Percentiles rank a stretch among this genome's conserved stretches.
phyloP scores from a whole-genome alignment of 2,888 invertebrate genomes.

The Agrochola lychnidis region DNA sequence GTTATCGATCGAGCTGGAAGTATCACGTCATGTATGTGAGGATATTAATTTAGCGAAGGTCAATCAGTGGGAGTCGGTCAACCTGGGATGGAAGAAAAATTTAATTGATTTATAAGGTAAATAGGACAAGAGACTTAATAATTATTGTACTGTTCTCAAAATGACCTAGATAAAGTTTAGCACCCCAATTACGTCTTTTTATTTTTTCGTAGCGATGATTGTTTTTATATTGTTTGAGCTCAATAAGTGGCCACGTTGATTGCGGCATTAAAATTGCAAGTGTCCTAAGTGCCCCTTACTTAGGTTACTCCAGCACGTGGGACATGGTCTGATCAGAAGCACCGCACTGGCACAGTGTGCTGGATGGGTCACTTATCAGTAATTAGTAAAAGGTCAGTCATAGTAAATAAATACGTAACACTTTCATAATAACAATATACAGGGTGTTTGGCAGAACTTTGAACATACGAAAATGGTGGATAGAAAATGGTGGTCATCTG shows the following conservation, averaged over 20 bases:
- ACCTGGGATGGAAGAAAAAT: slow-evolving; percentile 36
- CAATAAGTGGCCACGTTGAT: not conserved
- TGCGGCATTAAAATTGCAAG: not conserved
- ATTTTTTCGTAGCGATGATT: not conserved
- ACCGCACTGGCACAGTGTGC: too few relatives aligned
- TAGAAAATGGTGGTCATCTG: too few relatives aligned
- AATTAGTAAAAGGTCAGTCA: not conserved
- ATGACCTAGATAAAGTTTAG: not conserved
- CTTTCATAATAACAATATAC: not conserved
- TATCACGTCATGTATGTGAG: slow-evolving; percentile 50
- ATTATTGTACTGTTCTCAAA: not conserved
- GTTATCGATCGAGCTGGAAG: slow-evolving; percentile 60
- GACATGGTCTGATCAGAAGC: too few relatives aligned
- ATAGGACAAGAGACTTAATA: too few relatives aligned
- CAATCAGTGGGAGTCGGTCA: slow-evolving; percentile 42
- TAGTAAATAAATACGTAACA: not conserved
- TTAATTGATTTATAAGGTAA: not conserved
- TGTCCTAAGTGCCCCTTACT: too few relatives aligned
- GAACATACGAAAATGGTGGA: too few relatives aligned
- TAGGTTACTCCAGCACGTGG: not conserved
- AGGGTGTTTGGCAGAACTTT: too few relatives aligned
- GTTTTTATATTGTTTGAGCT: not conserved
- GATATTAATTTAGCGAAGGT: slow-evolving; percentile 62
- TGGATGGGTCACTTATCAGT: too few relatives aligned
- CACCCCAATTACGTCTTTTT: not conserved